Conservation (phyloP, 1,140 invertebrate species). For the Antheraea pernyi region DNA sequence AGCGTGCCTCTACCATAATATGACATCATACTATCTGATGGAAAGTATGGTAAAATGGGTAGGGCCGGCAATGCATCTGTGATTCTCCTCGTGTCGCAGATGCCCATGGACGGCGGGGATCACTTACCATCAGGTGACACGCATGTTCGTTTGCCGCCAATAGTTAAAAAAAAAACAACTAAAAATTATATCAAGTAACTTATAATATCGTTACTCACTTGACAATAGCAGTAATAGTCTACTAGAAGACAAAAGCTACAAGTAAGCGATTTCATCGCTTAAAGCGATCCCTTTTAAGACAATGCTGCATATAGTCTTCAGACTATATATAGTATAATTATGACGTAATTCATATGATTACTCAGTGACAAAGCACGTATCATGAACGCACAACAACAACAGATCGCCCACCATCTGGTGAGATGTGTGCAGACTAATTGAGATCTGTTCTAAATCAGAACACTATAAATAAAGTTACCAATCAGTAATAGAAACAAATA, state of each 20-base stretch:
- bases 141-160: too few relatives aligned
- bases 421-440: neutral
- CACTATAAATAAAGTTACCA: constrained; percentile 11
- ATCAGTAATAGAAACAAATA: constrained; percentile 11
- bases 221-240: too few relatives aligned
- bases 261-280: neutral
- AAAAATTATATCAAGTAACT: too few relatives aligned
- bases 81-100: too few relatives aligned
- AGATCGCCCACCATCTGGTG: neutral
- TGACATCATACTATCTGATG: too few relatives aligned
- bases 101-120: too few relatives aligned
- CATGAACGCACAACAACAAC: neutral
- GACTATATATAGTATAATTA: neutral
- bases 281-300: neutral
- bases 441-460: constrained; percentile 7
- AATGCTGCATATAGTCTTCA: neutral
- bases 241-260: neutral
- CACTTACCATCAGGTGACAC: too few relatives aligned
- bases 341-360: neutral
- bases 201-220: too few relatives aligned
- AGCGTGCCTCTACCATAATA: too few relatives aligned
- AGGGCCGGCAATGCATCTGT: too few relatives aligned
- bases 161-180: too few relatives aligned
- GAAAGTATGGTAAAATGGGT: too few relatives aligned
- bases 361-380: neutral